A percentile compares a stretch with the other conserved stretches of the same genome.
phyloP scores from a whole-genome alignment of 2,888 invertebrate species.

The Prosopocoilus inquinatus region DNA sequence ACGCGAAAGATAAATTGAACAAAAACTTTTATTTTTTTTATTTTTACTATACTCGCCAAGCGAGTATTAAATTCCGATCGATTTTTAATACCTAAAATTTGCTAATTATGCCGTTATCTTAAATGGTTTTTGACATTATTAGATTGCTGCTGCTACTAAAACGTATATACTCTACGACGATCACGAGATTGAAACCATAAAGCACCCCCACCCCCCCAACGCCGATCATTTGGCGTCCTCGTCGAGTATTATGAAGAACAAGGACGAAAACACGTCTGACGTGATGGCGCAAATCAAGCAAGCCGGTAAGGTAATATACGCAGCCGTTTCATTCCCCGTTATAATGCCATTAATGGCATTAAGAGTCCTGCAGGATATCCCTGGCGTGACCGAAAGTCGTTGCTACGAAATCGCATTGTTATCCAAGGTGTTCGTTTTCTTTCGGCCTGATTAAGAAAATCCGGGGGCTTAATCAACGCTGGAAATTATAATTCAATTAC shows the following conservation, averaged over 20 bases:
- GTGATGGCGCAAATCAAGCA: slow-evolving; percentile 3
- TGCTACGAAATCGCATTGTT: slow-evolving; percentile 19
- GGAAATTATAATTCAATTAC: no score
- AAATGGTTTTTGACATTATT: no score
- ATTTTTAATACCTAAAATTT: no score
- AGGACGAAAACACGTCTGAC: neutral
- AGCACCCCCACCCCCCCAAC: no score
- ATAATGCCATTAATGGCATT: slow-evolving; percentile 25
- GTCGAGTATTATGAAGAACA: neutral
- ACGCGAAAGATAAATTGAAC: no score
- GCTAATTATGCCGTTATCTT: no score
- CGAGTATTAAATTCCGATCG: no score
- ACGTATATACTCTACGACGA: neutral
- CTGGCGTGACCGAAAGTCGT: slow-evolving; percentile 26
- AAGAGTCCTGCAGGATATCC: slow-evolving; percentile 18
- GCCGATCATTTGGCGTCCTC: no score
- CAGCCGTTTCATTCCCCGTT: slow-evolving; percentile 19
- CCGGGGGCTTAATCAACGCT: slow-evolving; percentile 7
- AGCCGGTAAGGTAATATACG: slow-evolving; percentile 9
- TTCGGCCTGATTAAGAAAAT: slow-evolving; percentile 10
- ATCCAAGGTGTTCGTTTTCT: slow-evolving; percentile 24
- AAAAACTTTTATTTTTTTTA: no score
- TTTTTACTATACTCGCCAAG: no score
- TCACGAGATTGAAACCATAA: slow-evolving; percentile 3
- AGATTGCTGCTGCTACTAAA: no score